phyloP scores from a whole-genome alignment of 2,113 vertebrate genomes.

The Caretta caretta region DNA sequence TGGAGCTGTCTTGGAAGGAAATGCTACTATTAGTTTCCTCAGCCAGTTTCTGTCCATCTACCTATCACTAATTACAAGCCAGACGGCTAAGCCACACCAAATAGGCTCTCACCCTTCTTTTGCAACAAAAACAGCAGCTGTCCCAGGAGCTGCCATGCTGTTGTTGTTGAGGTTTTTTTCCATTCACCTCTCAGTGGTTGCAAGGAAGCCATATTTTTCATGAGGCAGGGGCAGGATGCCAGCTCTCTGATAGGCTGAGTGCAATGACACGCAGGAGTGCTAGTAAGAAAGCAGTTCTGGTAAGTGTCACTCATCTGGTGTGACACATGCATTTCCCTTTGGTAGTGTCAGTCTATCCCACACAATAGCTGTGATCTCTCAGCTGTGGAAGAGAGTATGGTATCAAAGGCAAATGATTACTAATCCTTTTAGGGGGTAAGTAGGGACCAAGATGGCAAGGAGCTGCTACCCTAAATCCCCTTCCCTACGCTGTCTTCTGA shows the following conservation, averaged over 20 bases:
- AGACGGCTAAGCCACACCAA: neutral
- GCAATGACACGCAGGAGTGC: conserved; percentile 9
- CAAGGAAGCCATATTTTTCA: neutral
- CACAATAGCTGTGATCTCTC: neutral
- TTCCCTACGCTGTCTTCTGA: neutral
- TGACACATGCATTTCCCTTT: neutral
- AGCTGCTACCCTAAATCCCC: neutral
- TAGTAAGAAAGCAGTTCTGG: conserved; percentile 9
- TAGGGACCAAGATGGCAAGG: neutral
- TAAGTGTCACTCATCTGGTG: neutral
- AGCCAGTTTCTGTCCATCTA: rapidly evolving
- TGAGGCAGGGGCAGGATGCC: conserved; percentile 22
- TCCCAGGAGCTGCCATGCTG: conserved; percentile 9
- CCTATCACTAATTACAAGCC: rapidly evolving
- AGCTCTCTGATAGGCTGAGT: conserved; percentile 38
- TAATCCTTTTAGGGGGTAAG: neutral
- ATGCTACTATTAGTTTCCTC: neutral
- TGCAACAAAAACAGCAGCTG: neutral
- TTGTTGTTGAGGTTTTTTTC: neutral
- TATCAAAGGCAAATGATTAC: rapidly evolving
- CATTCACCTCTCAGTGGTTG: neutral
- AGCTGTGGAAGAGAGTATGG: rapidly evolving
- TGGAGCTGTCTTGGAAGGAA: neutral
- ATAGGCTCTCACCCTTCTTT: neutral
- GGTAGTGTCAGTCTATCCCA: neutral